Evolutionary conservation across 2,113 vertebrate genomes (phyloP), one percentile per base, ranked within the genome.

Genomic region (Pterocles gutturalis): DNA sequence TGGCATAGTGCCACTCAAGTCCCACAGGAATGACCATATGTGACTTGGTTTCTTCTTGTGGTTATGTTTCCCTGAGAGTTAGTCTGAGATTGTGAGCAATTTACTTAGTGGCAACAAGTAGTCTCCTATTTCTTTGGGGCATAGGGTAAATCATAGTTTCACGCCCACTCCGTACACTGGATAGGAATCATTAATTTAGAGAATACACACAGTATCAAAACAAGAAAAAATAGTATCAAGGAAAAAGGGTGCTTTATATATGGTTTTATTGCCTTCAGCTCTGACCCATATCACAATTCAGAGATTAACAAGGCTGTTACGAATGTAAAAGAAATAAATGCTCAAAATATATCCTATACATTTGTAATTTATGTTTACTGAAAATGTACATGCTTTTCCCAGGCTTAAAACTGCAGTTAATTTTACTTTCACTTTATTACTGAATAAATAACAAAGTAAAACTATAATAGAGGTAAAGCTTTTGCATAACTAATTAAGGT

Each of bases 151-250:
- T 38, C 0, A 1, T 7, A 54, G 7, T 88, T 88, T 51, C 11
- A 7, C 51, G 29, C 22, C 70, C 19, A 43, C 3, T 88, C 11
- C 9, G 5, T 4, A n/a, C 0, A 4, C 3, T 36, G 14, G 10
- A 22, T 53, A 21, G 31, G 17, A 71, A 49, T 28, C 28, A 67
- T n/a, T 45, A 6, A 14, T 82, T 83, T 71, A 79, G 41, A 82
- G n/a, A 58, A 38, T 18, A 29, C 65, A 49, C 3, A 49, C 2
- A 24, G 3, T 16, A 62, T 28, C 13, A 54, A 67, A 87, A 6
- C 9, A 36, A 62, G 13, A 41, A 36, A 34, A 66, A 54, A 25
- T 2, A 66, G 1, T 26, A 16, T 54, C 14, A 41, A 22, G 38
- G 17, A 78, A 29, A 62, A 79, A 49, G 8, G 18, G 7, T 48